These are phyloP conservation scores for Galerucella pusilla DNA, from an alignment of 2,888 invertebrate genomes.

Conservation along the genomic window DNA sequence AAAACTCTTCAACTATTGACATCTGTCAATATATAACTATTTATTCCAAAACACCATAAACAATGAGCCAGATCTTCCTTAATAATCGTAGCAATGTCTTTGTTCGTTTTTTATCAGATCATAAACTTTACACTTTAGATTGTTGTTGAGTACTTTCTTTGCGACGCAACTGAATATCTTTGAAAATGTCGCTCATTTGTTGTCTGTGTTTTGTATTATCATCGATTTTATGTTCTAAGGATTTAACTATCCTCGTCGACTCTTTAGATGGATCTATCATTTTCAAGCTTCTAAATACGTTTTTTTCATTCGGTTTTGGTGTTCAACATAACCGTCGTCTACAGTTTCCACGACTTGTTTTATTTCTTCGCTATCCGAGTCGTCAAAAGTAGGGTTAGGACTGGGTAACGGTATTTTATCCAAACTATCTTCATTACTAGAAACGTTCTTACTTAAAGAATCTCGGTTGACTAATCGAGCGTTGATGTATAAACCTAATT, in stretches of 20 bases:
- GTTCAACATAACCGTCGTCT: conserved; percentile 39
- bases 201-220: conserved; percentile 48
- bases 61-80: background rate
- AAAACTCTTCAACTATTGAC: background rate
- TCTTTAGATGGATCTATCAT: conserved; percentile 44
- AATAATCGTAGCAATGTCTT: background rate
- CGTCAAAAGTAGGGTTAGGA: background rate
- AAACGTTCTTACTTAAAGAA: background rate
- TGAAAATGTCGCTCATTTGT: conserved; percentile 48
- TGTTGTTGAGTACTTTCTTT: conserved; percentile 31
- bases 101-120: conserved; percentile 5
- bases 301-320: conserved; percentile 51
- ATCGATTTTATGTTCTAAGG: conserved; percentile 43
- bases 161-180: conserved; percentile 42
- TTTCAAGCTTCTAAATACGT: conserved; percentile 54
- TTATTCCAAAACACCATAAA: background rate
- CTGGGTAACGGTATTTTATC: background rate
- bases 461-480: conserved; percentile 9
- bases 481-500: conserved; percentile 38
- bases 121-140: conserved; percentile 17
- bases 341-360: conserved; percentile 16
- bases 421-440: background rate
- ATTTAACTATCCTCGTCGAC: conserved; percentile 38
- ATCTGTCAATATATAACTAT: background rate
- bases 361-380: conserved; percentile 15